Base-by-base conservation (phyloP, 1,140 invertebrate species). In the Drosophila serrata region DNA sequence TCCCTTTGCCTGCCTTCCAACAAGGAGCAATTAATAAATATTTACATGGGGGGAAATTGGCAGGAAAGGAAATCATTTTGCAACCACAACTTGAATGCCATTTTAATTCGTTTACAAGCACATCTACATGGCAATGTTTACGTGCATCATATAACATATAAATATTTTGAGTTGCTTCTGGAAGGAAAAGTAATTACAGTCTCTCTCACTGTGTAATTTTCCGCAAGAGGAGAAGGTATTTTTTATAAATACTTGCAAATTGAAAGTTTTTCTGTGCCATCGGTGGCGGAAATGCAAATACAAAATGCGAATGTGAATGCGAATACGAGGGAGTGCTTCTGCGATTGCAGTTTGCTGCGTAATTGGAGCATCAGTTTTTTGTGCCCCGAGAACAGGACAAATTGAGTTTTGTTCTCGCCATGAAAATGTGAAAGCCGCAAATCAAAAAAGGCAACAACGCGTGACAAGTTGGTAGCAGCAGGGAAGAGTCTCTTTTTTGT, bases 281-380 rank as follows among this genome's bases (percentile, higher is more conserved):
- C 51, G 51, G 33, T 17, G 19, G 19, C 19, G 7, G n/a, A 15
- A 17, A 49, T 48, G 24, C 24, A 48, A 48, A 46, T n/a, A n/a
- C 12, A 7, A 45, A 45, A 24, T 45, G 19, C 12, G 39, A 42
- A 46, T 45, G 22, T 3, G 45, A 46, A 29, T 48, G 15, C 15
- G 31, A 51, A 13, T 33, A 29, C 31, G 49, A 53, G n/a, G 8
- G 27, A 29, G 11, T 33, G 48, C 11, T 12, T 7, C n/a, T 31
- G 11, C 29, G 13, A 63, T 35, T 65, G 27, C 55, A 43, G 19
- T 31, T 62, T 45, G 31, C 56, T 45, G 62, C 22, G 57, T 65
- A 65, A 65, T 65, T 65, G 62, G 57, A 62, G 62, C 62, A 65
- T 62, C 62, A 45, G 57, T 65, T 65, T 65, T 65, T 65, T 64